phyloP scores from a whole-genome alignment of 2,113 vertebrate species.

The Phalacrocorax brasilianus region DNA sequence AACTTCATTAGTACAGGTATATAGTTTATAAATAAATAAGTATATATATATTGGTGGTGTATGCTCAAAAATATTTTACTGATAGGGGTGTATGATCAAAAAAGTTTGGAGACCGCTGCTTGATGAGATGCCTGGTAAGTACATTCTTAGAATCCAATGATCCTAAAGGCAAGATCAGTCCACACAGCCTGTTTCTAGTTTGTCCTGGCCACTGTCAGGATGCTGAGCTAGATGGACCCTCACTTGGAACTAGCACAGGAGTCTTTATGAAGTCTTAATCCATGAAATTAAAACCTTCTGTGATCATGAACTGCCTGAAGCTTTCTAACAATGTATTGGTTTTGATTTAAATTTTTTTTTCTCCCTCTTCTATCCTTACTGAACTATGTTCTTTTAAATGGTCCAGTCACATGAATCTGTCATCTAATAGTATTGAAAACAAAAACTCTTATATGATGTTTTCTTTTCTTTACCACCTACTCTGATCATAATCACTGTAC shows the following conservation, averaged over 20 bases:
- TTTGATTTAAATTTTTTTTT: neutral
- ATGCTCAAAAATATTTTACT: neutral
- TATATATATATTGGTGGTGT: neutral
- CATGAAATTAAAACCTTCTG: neutral
- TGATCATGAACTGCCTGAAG: neutral
- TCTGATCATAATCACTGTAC: neutral
- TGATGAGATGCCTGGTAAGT: neutral
- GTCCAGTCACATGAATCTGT: neutral
- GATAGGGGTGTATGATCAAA: neutral
- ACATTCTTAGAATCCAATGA: neutral
- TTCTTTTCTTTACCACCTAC: neutral
- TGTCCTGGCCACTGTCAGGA: neutral
- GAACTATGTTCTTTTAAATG: neutral
- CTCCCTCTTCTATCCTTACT: neutral
- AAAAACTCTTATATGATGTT: neutral
- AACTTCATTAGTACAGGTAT: neutral
- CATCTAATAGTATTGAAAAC: neutral
- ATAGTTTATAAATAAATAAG: neutral
- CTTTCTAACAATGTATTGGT: neutral
- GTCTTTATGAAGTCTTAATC: neutral
- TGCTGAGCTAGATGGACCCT: neutral
- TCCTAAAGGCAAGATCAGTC: neutral
- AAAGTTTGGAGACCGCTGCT: neutral
- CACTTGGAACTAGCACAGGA: neutral
- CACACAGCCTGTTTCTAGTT: neutral